Evolutionary conservation across 2,113 vertebrate species (phyloP), one percentile per base, ranked within the genome.

Genomic region (Raphicerus campestris): DNA sequence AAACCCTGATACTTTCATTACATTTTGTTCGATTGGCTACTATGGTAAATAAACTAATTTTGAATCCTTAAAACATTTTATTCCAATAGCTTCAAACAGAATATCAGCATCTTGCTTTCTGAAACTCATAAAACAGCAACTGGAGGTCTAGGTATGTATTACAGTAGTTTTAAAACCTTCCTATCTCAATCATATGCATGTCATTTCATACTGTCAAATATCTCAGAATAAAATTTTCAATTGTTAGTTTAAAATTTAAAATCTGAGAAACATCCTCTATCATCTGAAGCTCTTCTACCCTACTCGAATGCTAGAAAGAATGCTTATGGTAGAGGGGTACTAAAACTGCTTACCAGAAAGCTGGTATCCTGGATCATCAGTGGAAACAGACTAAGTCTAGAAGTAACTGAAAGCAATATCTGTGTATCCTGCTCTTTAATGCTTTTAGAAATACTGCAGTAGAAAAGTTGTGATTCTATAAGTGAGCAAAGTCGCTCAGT

Each of bases 1-100:
- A 82, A 2, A 16, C n/a, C 19, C 19, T 63, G 56, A n/a, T 91
- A 32, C 28, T 94, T 87, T 66, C 11, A 6, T 90, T 92, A 20
- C 26, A 53, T 70, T 61, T 51, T 94, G 13, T 93, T 92, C 58
- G 30, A 9, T 17, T 2, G 13, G 2, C 19, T 77, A 26, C 22
- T 35, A 26, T 63, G 30, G 17, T 49, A 60, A 53, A 92, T 92
- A 42, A 96, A 47, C 87, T 97, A 87, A 30, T 83, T 84, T 20
- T 89, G 14, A 58, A 51, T 90, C 19, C 81, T 91, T 63, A 39
- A 91, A 45, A 70, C 2, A 45, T 81, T 94, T 81, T 86, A 45
- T 96, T 91, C 58, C 94, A 20, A 90, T 53, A 98, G 98, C 93
- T 75, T 98, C 42, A 42, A 96, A 47, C 98, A 97, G 42, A 98